These are phyloP conservation scores for Congeria kusceri DNA, from an alignment of 2,888 invertebrate genomes.

Conservation along the genomic window DNA sequence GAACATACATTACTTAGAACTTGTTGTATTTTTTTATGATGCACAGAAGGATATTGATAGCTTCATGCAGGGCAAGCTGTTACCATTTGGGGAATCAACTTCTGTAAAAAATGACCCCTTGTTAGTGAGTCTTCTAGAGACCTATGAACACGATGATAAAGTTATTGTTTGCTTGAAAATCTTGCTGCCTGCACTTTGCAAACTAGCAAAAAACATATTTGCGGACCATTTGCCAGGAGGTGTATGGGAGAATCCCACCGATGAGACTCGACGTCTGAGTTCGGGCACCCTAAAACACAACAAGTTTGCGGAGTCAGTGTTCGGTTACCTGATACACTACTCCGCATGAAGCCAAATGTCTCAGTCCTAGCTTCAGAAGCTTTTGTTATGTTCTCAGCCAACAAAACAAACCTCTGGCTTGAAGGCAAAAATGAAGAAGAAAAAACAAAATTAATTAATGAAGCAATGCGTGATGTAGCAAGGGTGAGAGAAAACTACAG, in stretches of 20 bases:
- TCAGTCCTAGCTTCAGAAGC: slow-evolving; percentile 52
- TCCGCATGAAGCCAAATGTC: slow-evolving; percentile 35
- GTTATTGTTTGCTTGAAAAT: slow-evolving; percentile 25
- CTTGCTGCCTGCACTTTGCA: slow-evolving; percentile 33
- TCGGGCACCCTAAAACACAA: slow-evolving; percentile 24
- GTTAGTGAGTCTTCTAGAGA: slow-evolving; percentile 3
- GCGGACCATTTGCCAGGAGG: slow-evolving; percentile 39
- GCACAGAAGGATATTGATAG: slow-evolving; percentile 12
- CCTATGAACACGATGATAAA: slow-evolving; percentile 39
- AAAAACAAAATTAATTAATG: slow-evolving; percentile 14
- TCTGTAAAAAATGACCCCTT: slow-evolving; percentile 33
- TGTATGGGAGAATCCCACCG: slow-evolving; percentile 6
- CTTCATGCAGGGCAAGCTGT: slow-evolving; percentile 26
- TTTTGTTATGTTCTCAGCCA: slow-evolving; percentile 51
- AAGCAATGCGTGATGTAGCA: slow-evolving; percentile 33
- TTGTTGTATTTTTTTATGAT: slow-evolving; percentile 37
- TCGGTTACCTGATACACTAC: slow-evolving; percentile 31
- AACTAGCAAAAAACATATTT: slow-evolving; percentile 24
- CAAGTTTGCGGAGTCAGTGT: slow-evolving; percentile 34
- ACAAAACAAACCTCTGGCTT: slow-evolving; percentile 49
- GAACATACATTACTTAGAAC: slow-evolving; percentile 29
- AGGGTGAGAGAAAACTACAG: slow-evolving; percentile 24
- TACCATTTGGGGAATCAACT: slow-evolving; percentile 14
- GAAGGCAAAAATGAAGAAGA: slow-evolving; percentile 39
- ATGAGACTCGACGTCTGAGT: slow-evolving; percentile 2